Evolutionary conservation across 2,113 vertebrate genomes (phyloP), one percentile per base, ranked within the genome.

Genomic region (Megalops atlanticus): DNA sequence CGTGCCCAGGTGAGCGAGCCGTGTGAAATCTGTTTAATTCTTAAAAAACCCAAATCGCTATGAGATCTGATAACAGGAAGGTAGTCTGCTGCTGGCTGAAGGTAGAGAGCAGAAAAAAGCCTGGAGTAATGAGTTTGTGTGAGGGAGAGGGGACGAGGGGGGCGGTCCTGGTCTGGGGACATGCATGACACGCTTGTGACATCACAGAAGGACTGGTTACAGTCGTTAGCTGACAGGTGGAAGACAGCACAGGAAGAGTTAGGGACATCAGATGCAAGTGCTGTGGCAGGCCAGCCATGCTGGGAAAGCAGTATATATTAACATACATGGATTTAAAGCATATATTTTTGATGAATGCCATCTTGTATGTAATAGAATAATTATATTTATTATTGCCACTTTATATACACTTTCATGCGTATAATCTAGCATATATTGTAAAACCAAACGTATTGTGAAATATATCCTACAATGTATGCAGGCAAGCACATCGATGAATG

Each of bases 1-100:
- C 80, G 98, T 99, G 81, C 98, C 98, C 86, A 99, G 97, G 98
- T 99, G 94, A 97, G 97, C 93, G 64, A 73, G 83, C 69, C 58
- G 72, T 21, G 69, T 16, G 27, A 24, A 77, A 64, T 11, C 36
- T 33, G 40, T 54, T 12, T 24, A n/a, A n/a, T n/a, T n/a, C n/a
- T n/a, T n/a, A n/a, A n/a, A n/a, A n/a, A n/a, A n/a, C n/a, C 36
- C 1, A 49, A 45, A 45, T 45, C 7, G 14, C 7, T 14, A 11
- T 2, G n/a, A 64, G 58, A 27, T 64, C n/a, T n/a, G 58, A 31
- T 3, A 58, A 10, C 24, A 54, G 45, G 81, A 69, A 79, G 39
- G 82, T 43, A 76, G 10, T 82, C 49, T 86, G 75, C 85, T 81
- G 12, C 81, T 81, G 82, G 83, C 76, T 81, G 83, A 74, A 81